A percentile compares a stretch with the other conserved stretches of the same genome.
These are phyloP conservation scores for Catonia carolina DNA, from an alignment of 2,888 invertebrate species.

Conservation along the genomic window DNA sequence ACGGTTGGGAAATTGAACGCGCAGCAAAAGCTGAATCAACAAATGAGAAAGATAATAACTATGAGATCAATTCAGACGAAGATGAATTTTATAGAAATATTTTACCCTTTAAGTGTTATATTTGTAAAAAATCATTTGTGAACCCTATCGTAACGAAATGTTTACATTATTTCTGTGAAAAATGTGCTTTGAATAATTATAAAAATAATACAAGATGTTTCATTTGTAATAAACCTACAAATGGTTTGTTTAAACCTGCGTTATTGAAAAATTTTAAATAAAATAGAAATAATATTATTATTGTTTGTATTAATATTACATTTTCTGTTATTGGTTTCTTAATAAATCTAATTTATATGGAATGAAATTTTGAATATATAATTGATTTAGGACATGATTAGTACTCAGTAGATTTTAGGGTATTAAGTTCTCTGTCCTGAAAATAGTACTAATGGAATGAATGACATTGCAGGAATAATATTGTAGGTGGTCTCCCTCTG, in stretches of 20 bases:
- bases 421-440: too few relatives aligned
- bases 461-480: too few relatives aligned
- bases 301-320: too few relatives aligned
- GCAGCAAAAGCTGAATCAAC: conserved; percentile 53
- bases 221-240: conserved; percentile 84
- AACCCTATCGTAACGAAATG: conserved; percentile 94
- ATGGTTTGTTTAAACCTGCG: conserved; percentile 87
- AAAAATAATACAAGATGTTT: conserved; percentile 85
- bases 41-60: conserved; percentile 61
- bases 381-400: too few relatives aligned
- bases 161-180: conserved; percentile 96
- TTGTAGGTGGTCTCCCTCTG: too few relatives aligned
- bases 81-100: conserved; percentile 57
- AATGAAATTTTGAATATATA: too few relatives aligned
- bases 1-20: conserved; percentile 96
- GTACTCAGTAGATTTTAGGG: too few relatives aligned
- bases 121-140: conserved; percentile 80
- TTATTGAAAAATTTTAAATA: too few relatives aligned
- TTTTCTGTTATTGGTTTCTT: too few relatives aligned
- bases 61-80: conserved; percentile 77
- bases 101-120: conserved; percentile 88
- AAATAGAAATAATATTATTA: too few relatives aligned
- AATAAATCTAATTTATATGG: too few relatives aligned
- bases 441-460: too few relatives aligned
- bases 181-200: conserved; percentile 83